A percentile compares a stretch with the other conserved stretches of the same genome.
phyloP scores from a whole-genome alignment of 2,113 vertebrate genomes.

The Raja brachyura region DNA sequence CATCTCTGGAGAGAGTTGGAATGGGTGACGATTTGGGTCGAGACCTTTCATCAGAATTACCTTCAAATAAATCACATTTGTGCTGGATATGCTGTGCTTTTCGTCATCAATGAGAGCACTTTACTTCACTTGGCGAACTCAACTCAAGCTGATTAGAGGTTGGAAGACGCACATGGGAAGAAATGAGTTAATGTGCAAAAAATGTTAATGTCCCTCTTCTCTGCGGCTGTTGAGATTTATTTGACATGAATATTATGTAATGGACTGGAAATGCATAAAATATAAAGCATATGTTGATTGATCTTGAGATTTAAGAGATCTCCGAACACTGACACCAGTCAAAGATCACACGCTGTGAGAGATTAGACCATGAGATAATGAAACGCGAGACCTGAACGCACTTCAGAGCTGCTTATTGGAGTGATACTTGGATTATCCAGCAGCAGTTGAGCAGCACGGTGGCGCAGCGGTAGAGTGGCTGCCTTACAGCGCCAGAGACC shows the following conservation, averaged over 20 bases:
- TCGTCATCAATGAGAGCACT: background rate
- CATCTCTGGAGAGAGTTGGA: too few species aligned
- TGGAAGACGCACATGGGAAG: background rate
- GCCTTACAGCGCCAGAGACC: too few species aligned
- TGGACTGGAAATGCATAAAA: background rate
- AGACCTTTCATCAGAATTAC: background rate
- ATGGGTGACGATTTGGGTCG: too few species aligned
- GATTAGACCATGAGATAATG: too few species aligned
- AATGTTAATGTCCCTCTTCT: background rate
- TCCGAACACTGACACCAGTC: background rate
- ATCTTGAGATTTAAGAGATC: background rate
- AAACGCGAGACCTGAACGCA: too few species aligned
- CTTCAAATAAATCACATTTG: background rate
- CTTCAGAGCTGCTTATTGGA: too few species aligned
- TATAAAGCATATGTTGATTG: conserved; percentile 10
- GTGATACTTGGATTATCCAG: background rate
- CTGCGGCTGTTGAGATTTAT: background rate
- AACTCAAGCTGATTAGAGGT: background rate
- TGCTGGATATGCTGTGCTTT: background rate
- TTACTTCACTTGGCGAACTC: background rate
- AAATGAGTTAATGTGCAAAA: background rate
- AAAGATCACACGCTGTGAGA: too few species aligned
- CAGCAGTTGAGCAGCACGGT: too few species aligned
- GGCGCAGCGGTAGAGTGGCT: too few species aligned
- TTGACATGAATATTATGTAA: background rate